Evolutionary conservation across 2,797 vertebrate species (phyloP).

Genomic region (Sebastiscus tertius): DNA sequence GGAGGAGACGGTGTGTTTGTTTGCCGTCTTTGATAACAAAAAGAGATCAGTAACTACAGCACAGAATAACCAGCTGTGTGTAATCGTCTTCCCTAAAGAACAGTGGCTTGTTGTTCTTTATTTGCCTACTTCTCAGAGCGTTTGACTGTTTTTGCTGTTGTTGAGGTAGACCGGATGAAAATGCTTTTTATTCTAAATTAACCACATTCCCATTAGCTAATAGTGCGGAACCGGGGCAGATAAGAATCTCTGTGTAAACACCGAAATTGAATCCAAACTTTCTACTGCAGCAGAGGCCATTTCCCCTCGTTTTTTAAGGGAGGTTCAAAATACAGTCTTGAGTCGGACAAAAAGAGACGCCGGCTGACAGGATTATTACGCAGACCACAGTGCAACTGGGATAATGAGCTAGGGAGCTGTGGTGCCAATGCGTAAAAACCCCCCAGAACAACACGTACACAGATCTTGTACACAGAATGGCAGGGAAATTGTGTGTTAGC

Average conservation of each 20-base stretch:
- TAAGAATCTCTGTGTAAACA: constrained; percentile 72
- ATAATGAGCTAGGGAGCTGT: constrained; percentile 36
- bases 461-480: constrained; percentile 16
- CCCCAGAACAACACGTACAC: constrained; percentile 3
- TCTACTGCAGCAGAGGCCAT: constrained; percentile 50
- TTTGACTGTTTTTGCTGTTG: constrained; percentile 17
- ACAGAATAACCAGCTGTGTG: constrained; percentile 6
- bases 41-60: constrained; percentile 36
- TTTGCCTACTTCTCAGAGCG: not conserved
- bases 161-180: constrained; percentile 24
- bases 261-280: constrained; percentile 46
- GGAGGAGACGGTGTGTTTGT: constrained; percentile 53
- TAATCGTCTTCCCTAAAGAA: constrained; percentile 14
- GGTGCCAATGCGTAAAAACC: constrained; percentile 41
- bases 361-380: constrained; percentile 54
- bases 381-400: constrained; percentile 34
- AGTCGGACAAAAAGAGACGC: constrained; percentile 51
- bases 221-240: constrained; percentile 60
- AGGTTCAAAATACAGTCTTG: constrained; percentile 55
- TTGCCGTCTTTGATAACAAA: constrained; percentile 57
- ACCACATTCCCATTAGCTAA: constrained; percentile 72
- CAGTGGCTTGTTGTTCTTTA: not conserved
- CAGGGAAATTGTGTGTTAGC: constrained; percentile 11
- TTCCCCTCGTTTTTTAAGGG: constrained; percentile 42
- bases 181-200: constrained; percentile 66